Evolutionary conservation across 2,888 invertebrate genomes (phyloP), one percentile per base, ranked within the genome.

Genomic region (Chrysolina americana): DNA sequence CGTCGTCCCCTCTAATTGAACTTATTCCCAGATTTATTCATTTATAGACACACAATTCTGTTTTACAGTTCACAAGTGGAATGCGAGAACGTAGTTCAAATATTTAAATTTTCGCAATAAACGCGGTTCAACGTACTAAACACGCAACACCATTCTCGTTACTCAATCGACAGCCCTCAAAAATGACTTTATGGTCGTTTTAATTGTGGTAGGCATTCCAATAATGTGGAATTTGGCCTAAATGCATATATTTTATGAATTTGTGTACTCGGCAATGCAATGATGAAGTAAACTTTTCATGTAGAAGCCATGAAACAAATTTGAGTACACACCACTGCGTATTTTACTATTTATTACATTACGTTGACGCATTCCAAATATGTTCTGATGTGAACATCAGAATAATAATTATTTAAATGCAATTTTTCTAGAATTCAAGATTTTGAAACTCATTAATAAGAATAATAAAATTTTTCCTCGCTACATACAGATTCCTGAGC

Each of bases 21-120:
- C n/a, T n/a, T n/a, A n/a, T n/a, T n/a, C n/a, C n/a, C 36, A 36
- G 6, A 36, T 36, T 8, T 8, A 36, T 6, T 6, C 4, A 36
- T 36, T 6, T 3, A 8, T 36, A 36, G 36, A 3, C 36, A 36
- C 8, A 36, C 36, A 36, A 8, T 36, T 8, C 36, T 36, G 28
- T 28, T n/a, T n/a, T n/a, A n/a, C 28, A 28, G n/a, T n/a, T 5
- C 5, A 5, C 28, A 36, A 36, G 8, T 36, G 59, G 59, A 17
- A 36, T 28, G 59, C 59, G 28, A 36, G n/a, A 59, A 59, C 56
- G 56, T 36, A 59, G 8, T 59, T 59, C 36, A 28, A 15, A 59
- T 59, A 59, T 59, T 59, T 28, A 36, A 19, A 59, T 59, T 59
- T 36, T 23, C 59, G 59, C 59, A 59, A 59, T 59, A 36, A 59